Conservation (phyloP, 1,140 invertebrate species). For the Anoplophora glabripennis region DNA sequence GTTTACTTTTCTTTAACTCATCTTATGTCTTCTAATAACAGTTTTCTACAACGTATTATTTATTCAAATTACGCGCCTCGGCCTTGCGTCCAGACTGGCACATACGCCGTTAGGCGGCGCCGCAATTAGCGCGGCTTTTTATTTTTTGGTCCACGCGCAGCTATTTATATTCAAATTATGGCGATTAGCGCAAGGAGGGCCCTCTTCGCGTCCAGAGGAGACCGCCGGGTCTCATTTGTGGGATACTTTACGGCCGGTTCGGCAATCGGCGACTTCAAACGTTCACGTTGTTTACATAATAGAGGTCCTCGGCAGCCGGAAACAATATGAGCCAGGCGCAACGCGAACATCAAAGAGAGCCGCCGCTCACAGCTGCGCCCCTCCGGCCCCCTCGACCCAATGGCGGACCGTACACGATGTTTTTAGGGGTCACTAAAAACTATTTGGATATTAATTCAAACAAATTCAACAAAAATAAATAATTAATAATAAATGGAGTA, state of each 20-base stretch:
- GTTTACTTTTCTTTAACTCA: no score
- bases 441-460: background rate
- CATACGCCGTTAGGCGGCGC: no score
- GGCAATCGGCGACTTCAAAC: slow-evolving; percentile 47
- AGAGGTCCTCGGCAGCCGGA: slow-evolving; percentile 51
- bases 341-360: slow-evolving; percentile 41
- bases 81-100: no score
- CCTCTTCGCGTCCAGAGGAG: no score
- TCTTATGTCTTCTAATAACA: no score
- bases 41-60: no score
- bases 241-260: slow-evolving; percentile 46
- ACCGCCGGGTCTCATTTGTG: slow-evolving; percentile 48
- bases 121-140: no score
- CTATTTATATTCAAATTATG: no score
- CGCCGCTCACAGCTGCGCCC: slow-evolving; percentile 31
- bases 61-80: no score
- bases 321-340: slow-evolving; percentile 49
- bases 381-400: slow-evolving; percentile 3
- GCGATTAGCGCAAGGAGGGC: no score
- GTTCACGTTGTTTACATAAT: slow-evolving; percentile 50
- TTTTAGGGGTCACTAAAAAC: background rate
- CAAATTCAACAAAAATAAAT: no score
- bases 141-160: no score
- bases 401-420: background rate
- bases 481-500: background rate